phyloP scores from a whole-genome alignment of 1,140 invertebrate genomes.

The Cepaea nemoralis region DNA sequence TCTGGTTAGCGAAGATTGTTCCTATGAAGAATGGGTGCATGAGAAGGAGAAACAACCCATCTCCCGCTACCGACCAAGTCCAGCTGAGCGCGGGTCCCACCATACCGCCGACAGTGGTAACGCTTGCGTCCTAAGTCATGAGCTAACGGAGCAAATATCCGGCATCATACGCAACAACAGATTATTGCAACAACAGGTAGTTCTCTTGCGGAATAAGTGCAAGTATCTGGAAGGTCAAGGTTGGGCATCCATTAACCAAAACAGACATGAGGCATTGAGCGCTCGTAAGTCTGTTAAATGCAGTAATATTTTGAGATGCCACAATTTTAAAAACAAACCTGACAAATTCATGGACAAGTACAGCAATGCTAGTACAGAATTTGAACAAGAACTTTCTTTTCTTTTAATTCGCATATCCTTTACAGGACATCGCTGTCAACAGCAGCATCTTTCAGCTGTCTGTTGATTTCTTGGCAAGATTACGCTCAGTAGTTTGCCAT shows the following conservation, averaged over 20 bases:
- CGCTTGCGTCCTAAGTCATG: neutral
- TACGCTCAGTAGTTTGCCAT: too few species aligned
- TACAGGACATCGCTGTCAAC: too few species aligned
- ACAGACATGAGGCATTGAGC: neutral
- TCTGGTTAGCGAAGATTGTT: neutral
- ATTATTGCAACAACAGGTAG: neutral
- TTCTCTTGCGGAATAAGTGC: neutral
- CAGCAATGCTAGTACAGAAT: too few species aligned
- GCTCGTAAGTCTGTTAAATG: neutral
- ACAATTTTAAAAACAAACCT: neutral
- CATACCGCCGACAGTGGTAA: neutral
- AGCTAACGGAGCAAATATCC: neutral
- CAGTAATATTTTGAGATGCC: neutral
- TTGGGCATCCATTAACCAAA: neutral
- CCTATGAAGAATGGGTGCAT: neutral
- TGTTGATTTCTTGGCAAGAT: too few species aligned
- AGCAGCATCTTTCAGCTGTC: too few species aligned
- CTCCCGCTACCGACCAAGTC: neutral
- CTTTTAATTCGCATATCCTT: too few species aligned
- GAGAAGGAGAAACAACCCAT: neutral
- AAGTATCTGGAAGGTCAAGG: neutral
- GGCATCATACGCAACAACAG: neutral
- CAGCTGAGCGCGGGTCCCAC: neutral
- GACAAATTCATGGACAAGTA: neutral
- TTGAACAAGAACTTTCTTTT: too few species aligned